Conservation (phyloP, 2,888 invertebrate species). For the Agrotis puta region DNA sequence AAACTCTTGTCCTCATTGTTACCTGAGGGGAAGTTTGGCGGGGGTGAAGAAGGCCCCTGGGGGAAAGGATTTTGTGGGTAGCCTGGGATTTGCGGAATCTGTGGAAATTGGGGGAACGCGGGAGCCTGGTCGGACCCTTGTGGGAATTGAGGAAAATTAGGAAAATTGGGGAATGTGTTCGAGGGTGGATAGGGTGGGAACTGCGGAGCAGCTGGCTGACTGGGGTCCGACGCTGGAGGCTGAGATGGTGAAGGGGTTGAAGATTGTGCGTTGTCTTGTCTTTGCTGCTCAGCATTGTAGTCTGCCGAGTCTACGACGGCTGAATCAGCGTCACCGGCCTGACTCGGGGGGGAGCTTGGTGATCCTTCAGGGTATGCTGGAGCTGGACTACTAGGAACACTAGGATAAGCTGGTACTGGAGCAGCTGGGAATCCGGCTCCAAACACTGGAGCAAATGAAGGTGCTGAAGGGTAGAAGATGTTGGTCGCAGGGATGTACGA, state of each 20-base stretch:
- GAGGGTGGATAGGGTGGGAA: constrained; percentile 65
- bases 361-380: constrained; percentile 53
- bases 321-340: constrained; percentile 80
- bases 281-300: constrained; percentile 67
- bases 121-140: constrained; percentile 64
- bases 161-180: constrained; percentile 68
- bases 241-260: constrained; percentile 61
- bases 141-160: constrained; percentile 69
- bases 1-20: constrained; percentile 75
- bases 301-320: constrained; percentile 86
- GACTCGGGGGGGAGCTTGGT: constrained; percentile 64
- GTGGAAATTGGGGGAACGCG: constrained; percentile 67
- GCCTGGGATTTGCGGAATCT: constrained; percentile 73
- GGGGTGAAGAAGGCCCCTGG: constrained; percentile 73
- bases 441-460: constrained; percentile 61
- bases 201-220: constrained; percentile 38
- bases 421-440: constrained; percentile 46
- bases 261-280: constrained; percentile 63
- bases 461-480: constrained; percentile 73
- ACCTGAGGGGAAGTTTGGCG: constrained; percentile 76
- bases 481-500: constrained; percentile 76
- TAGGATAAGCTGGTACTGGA: constrained; percentile 62
- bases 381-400: constrained; percentile 58
- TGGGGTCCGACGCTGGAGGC: constrained; percentile 54
- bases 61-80: constrained; percentile 67